Evolutionary conservation across 2,113 vertebrate genomes (phyloP).

Genomic region (Chiloscyllium plagiosum): DNA sequence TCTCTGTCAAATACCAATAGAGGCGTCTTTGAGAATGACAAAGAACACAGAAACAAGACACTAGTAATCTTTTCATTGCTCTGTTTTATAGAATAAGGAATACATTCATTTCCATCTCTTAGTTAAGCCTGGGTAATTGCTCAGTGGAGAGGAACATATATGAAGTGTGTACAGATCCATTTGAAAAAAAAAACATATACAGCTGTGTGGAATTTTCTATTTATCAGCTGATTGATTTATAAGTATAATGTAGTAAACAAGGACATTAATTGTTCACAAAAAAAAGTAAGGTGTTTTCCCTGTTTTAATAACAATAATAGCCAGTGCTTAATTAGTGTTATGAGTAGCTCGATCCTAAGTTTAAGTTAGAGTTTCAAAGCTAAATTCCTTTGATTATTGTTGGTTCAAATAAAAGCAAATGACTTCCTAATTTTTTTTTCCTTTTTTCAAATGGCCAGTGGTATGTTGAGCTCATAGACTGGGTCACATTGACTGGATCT

Average conservation of each 20-base stretch:
- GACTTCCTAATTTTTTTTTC: not conserved
- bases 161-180: not conserved
- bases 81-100: slow-evolving; percentile 27
- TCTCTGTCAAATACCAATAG: slow-evolving; percentile 33
- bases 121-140: slow-evolving; percentile 26
- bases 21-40: slow-evolving; percentile 33
- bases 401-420: not conserved
- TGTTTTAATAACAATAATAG: not conserved
- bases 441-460: not conserved
- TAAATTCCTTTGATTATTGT: not conserved
- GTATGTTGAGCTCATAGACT: not conserved
- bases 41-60: slow-evolving; percentile 28
- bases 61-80: not conserved
- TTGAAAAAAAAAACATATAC: not conserved
- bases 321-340: no score
- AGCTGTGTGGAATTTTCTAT: slow-evolving; percentile 15
- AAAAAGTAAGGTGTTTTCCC: not conserved
- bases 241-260: not conserved
- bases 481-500: not conserved
- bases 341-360: not conserved
- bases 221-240: not conserved
- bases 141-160: slow-evolving; percentile 14
- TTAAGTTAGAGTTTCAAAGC: not conserved
- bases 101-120: slow-evolving; percentile 19
- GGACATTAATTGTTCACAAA: slow-evolving; percentile 1